Evolutionary conservation across 2,113 vertebrate genomes (phyloP).

Genomic region (Variabilichromis moorii): DNA sequence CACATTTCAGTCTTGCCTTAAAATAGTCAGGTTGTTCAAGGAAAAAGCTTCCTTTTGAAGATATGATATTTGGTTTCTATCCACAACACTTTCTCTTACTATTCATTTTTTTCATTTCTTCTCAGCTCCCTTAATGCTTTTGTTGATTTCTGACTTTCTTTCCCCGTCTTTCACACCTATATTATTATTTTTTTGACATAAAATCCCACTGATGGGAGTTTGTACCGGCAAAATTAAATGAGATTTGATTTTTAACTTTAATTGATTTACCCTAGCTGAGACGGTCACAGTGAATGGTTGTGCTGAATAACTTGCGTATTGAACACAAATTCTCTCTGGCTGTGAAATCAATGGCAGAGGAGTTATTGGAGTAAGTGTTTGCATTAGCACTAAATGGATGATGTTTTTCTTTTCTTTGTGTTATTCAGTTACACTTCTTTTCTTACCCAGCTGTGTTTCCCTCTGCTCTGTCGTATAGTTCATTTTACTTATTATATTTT

Average conservation of each 20-base stretch:
- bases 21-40: not conserved
- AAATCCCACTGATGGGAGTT: not conserved
- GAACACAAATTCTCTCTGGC: constrained; percentile 40
- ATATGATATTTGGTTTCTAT: not conserved
- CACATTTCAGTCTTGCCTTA: not conserved
- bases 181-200: constrained; percentile 6
- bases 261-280: constrained; percentile 43
- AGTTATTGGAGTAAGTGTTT: constrained; percentile 37
- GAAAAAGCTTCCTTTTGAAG: not conserved
- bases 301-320: constrained; percentile 45
- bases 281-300: constrained; percentile 19
- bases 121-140: not conserved
- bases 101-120: not conserved
- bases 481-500: not conserved
- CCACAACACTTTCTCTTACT: not conserved
- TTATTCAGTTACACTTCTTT: not conserved
- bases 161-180: not conserved
- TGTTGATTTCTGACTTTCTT: not conserved
- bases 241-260: constrained; percentile 48
- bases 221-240: constrained; percentile 19
- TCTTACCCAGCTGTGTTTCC: not conserved
- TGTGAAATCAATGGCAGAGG: constrained; percentile 37
- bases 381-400: constrained; percentile 36
- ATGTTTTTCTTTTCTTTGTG: constrained; percentile 2
- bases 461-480: not conserved